phyloP scores from a whole-genome alignment of 2,888 invertebrate species.

The Amitus sp. region DNA sequence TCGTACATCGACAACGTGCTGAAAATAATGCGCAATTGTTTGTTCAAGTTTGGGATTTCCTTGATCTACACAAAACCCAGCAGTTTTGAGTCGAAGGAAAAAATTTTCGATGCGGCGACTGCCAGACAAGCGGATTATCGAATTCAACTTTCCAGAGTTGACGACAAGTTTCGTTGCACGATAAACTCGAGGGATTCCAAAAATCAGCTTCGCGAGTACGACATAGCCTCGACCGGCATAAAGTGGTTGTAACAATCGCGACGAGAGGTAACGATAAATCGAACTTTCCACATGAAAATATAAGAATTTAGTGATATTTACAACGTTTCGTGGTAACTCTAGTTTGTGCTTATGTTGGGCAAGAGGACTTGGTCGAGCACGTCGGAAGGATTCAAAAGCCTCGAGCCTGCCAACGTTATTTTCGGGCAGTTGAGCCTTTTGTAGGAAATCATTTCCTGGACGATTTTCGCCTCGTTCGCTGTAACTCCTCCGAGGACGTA shows the following conservation, averaged over 20 bases:
- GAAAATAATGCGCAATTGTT: slow-evolving; percentile 65
- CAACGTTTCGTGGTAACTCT: neutral
- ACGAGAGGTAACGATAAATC: too few species aligned
- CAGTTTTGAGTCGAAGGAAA: slow-evolving; percentile 65
- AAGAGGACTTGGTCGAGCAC: slow-evolving; percentile 55
- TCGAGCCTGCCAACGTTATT: slow-evolving; percentile 58
- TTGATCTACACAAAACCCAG: slow-evolving; percentile 69
- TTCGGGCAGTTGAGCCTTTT: slow-evolving; percentile 36
- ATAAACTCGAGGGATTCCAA: slow-evolving; percentile 20
- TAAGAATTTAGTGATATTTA: too few species aligned
- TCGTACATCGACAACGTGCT: slow-evolving; percentile 67
- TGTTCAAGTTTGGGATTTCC: slow-evolving; percentile 67
- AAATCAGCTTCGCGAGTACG: neutral
- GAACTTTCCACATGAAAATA: slow-evolving; percentile 25
- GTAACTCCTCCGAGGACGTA: slow-evolving; percentile 77
- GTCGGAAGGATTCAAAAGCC: slow-evolving; percentile 56
- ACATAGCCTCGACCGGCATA: neutral
- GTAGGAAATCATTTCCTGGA: slow-evolving; percentile 58
- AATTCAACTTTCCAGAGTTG: slow-evolving; percentile 52
- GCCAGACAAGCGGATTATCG: slow-evolving; percentile 61
- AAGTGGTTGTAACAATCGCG: slow-evolving; percentile 13
- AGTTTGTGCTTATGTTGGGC: slow-evolving; percentile 44
- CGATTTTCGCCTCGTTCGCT: slow-evolving; percentile 71
- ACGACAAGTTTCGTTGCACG: slow-evolving; percentile 29
- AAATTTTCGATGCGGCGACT: slow-evolving; percentile 19